Percentiles rank a stretch among this genome's conserved stretches.
These are phyloP conservation scores for Liposcelis brunnea DNA, from an alignment of 2,888 invertebrate species.

Conservation along the genomic window DNA sequence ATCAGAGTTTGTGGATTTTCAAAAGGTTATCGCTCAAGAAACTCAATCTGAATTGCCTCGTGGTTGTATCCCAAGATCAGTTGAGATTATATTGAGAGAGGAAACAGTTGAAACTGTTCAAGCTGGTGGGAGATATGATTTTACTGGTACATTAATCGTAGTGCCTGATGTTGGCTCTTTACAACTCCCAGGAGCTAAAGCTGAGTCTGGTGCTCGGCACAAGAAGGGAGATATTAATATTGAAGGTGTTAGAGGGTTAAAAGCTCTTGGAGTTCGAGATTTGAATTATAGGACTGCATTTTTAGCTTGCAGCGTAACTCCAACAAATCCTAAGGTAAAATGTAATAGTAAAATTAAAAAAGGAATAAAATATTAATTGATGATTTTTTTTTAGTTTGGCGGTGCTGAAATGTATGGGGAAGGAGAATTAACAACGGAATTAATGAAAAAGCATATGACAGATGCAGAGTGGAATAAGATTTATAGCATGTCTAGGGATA, in stretches of 20 bases:
- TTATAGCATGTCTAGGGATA: conserved; percentile 92
- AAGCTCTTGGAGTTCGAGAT: conserved; percentile 72
- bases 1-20: conserved; percentile 93
- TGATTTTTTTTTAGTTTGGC: conserved; percentile 42
- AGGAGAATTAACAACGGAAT: conserved; percentile 68
- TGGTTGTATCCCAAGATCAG: conserved; percentile 89
- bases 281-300: conserved; percentile 80
- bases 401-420: conserved; percentile 68
- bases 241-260: conserved; percentile 76
- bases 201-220: conserved; percentile 61
- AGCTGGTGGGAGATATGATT: conserved; percentile 72
- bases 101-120: conserved; percentile 95
- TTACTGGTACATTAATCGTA: conserved; percentile 90
- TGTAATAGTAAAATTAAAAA: conserved; percentile 1
- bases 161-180: conserved; percentile 89
- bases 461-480: conserved; percentile 88
- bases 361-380: conserved; percentile 1
- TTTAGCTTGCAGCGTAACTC: conserved; percentile 79
- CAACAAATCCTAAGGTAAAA: conserved; percentile 56
- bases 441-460: conserved; percentile 86
- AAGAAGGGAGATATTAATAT: conserved; percentile 53
- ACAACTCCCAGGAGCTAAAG: conserved; percentile 67
- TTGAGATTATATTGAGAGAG: conserved; percentile 86
- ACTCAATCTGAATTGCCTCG: conserved; percentile 92
- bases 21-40: conserved; percentile 94